Evolutionary conservation across 2,888 invertebrate genomes (phyloP), one percentile per base, ranked within the genome.

Genomic region (Dermolepida albohirtum): DNA sequence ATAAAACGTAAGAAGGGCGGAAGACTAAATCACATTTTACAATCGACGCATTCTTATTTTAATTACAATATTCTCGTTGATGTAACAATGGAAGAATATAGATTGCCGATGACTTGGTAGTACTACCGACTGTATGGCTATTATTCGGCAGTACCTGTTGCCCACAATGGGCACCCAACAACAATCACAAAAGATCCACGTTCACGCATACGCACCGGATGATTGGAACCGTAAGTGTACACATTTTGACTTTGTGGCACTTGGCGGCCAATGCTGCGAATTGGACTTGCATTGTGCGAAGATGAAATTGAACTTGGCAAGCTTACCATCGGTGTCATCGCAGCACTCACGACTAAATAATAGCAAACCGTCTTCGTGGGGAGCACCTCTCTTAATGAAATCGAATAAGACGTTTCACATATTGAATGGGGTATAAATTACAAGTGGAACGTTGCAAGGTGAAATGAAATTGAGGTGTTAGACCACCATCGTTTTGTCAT

Each of bases 21-120:
- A 6, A 17, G 54, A 54, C 27, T 34, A 54, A 52, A 39, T 34
- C 54, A 2, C n/a, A 43, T 2, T n/a, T 17, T 43, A 55, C 55
- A 62, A 62, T 47, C 44, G n/a, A 59, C 44, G 16, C 44, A 59
- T 59, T 59, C 59, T 59, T 12, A 44, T 59, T 59, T 59, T 59
- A 59, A 59, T 62, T 62, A 62, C 59, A 34, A 62, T 62, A 62
- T 49, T 62, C 47, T 62, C 47, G 47, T 62, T 47, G 47, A 34
- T 17, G 5, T 16, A 47, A 62, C 59, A 62, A 62, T 47, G 39
- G 47, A 11, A 34, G 59, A 34, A 62, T 62, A 62, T 62, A 62
- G 59, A 47, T 62, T 62, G 47, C 47, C 59, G 47, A 49, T 62
- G 59, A 62, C 59, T 62, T 14, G 59, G 12, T 47, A 34, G 47